These are phyloP conservation scores for Heterohyrax brucei DNA, from an alignment of 2,797 vertebrate genomes.

Conservation along the genomic window DNA sequence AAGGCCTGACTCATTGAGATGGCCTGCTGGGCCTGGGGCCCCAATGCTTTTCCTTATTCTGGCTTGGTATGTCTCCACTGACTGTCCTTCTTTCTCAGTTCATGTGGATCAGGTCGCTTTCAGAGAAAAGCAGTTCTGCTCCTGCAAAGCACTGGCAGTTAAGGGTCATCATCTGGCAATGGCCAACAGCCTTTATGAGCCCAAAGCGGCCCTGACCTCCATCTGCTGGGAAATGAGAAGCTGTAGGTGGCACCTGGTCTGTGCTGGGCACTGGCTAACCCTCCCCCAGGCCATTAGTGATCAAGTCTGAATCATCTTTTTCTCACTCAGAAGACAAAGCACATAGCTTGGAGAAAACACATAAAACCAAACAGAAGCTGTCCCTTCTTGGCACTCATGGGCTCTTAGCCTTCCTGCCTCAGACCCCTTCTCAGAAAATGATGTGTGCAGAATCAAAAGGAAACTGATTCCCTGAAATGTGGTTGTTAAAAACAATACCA, in stretches of 20 bases:
- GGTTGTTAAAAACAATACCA: background rate
- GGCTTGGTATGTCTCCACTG: accelerated
- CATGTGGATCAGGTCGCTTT: accelerated
- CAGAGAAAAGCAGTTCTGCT: background rate
- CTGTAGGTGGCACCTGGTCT: accelerated
- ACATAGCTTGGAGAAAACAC: background rate
- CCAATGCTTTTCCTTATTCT: background rate
- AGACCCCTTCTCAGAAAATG: no score
- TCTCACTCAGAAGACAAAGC: background rate
- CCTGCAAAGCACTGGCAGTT: background rate
- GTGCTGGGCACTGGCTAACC: background rate
- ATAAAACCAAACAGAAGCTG: background rate
- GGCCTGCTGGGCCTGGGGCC: accelerated
- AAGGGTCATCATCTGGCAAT: background rate
- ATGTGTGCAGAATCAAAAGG: background rate
- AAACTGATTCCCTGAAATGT: background rate
- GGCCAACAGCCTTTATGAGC: background rate
- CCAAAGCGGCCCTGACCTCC: background rate
- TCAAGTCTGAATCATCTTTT: background rate
- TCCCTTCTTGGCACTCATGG: accelerated
- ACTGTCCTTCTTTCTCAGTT: background rate
- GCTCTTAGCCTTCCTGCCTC: background rate
- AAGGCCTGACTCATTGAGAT: background rate
- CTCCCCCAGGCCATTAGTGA: background rate
- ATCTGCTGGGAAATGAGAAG: accelerated